A percentile compares a stretch with the other conserved stretches of the same genome.
phyloP scores from a whole-genome alignment of 1,140 invertebrate species.

The Pseudomyrmex concolor region DNA sequence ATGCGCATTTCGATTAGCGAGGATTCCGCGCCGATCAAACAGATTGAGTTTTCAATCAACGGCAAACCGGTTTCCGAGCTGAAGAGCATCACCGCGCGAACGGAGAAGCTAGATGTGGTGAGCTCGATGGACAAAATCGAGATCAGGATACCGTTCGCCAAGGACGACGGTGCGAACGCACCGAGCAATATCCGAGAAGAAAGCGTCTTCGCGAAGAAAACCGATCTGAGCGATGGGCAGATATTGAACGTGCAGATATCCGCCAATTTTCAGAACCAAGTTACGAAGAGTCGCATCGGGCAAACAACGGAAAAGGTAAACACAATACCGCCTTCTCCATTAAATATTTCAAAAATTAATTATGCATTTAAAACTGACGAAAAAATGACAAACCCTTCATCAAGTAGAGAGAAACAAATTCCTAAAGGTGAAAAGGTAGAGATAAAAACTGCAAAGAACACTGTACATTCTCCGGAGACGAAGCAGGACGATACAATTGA shows the following conservation, averaged over 20 bases:
- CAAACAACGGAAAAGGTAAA: background rate
- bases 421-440: background rate
- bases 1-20: conserved; percentile 73
- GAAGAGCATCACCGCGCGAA: conserved; percentile 64
- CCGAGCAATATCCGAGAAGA: background rate
- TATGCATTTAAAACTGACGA: background rate
- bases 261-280: conserved; percentile 58
- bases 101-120: conserved; percentile 66
- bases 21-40: conserved; percentile 61
- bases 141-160: conserved; percentile 67
- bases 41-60: conserved; percentile 74
- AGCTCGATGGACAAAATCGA: conserved; percentile 71
- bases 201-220: background rate
- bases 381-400: background rate
- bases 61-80: conserved; percentile 67
- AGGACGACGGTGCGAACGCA: background rate
- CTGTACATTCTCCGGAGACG: background rate
- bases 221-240: background rate
- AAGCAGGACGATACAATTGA: background rate
- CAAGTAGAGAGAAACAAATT: background rate
- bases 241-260: conserved; percentile 64
- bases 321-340: conserved; percentile 25
- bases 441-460: background rate
- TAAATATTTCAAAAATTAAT: background rate
- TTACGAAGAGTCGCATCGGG: background rate